Conservation (phyloP, 1,140 invertebrate genomes). For the Aethina tumida region DNA sequence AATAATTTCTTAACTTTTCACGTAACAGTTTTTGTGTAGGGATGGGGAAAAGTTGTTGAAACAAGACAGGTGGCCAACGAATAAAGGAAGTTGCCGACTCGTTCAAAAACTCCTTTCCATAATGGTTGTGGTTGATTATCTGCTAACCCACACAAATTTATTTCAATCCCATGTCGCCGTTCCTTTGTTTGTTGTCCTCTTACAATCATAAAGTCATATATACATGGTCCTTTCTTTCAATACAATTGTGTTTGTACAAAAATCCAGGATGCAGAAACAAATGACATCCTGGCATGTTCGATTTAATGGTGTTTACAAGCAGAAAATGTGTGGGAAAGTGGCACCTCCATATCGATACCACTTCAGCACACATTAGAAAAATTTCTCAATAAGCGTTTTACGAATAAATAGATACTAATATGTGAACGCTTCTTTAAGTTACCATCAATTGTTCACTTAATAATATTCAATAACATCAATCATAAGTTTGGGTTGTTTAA, state of each 20-base stretch:
- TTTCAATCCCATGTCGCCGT: no score
- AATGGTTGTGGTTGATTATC: background rate
- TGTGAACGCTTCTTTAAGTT: background rate
- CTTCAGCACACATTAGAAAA: background rate
- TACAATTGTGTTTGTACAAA: no score
- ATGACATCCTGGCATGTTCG: no score
- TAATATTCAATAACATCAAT: background rate
- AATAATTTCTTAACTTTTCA: constrained; percentile 13
- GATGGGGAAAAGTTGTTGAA: constrained; percentile 19
- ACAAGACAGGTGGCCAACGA: background rate
- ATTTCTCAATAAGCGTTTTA: background rate
- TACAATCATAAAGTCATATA: no score
- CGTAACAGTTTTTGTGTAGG: constrained; percentile 13
- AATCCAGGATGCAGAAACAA: no score
- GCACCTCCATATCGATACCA: no score
- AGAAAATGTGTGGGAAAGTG: no score
- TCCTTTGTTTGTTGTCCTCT: no score
- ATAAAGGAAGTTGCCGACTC: background rate
- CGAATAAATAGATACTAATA: background rate
- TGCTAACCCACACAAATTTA: no score
- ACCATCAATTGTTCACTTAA: no score
- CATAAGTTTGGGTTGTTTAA: background rate
- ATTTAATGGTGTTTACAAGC: no score
- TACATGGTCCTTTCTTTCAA: no score
- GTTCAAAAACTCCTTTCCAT: background rate